Conservation (phyloP, 2,113 vertebrate genomes). For the Cnemophilus loriae region DNA sequence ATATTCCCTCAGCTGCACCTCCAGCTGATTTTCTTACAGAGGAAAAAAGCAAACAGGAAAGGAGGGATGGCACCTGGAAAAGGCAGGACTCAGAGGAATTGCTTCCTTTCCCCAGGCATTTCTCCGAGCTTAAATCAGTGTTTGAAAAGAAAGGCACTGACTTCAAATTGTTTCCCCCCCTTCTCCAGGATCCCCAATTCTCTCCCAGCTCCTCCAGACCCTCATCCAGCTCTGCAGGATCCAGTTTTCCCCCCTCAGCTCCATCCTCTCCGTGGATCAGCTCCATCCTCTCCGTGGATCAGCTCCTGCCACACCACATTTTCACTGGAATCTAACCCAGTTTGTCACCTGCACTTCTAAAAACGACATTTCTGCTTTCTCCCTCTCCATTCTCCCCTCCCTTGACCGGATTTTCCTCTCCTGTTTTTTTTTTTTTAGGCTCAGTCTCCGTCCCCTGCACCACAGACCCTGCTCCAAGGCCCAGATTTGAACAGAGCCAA, state of each 20-base stretch:
- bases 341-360: neutral
- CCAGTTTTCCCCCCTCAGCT: neutral
- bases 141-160: neutral
- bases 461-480: neutral
- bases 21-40: neutral
- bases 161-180: neutral
- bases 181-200: accelerated
- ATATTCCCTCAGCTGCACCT: neutral
- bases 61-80: neutral
- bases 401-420: neutral
- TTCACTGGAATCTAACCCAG: too few species aligned
- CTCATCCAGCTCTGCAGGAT: neutral
- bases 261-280: accelerated
- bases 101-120: neutral
- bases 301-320: neutral
- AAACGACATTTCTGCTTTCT: neutral
- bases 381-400: neutral
- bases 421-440: too few species aligned
- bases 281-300: neutral
- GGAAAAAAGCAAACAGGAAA: neutral
- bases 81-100: neutral
- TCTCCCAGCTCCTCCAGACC: neutral
- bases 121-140: neutral
- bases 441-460: neutral
- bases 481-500: neutral